Evolutionary conservation across 2,113 vertebrate species (phyloP), one percentile per base, ranked within the genome.

Genomic region (western clawed frog (Xenopus tropicalis)): DNA sequence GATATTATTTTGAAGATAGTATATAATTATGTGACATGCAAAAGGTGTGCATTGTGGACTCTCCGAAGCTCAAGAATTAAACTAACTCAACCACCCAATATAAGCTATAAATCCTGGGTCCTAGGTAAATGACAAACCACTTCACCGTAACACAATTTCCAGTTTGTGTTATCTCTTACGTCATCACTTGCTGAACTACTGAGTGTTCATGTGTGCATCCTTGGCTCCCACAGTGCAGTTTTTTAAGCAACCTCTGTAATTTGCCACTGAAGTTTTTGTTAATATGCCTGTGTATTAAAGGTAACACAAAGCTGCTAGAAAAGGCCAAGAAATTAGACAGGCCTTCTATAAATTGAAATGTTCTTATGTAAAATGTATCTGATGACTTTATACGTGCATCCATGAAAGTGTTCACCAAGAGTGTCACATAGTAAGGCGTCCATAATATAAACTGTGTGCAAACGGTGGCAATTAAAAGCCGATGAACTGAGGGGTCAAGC

Each of bases 371-470:
- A 3, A 78, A 86, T 11, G 82, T 78, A 0, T 85, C 87, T 4
- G 71, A 54, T 0, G 80, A 75, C 70, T 82, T 88, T 23, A 89
- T 92, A 1, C 79, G 86, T 0, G 85, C 79, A 1, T 88, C 89
- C 0, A 88, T 86, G 17, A 96, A 80, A 0, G 92, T 93, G 85
- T 92, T 94, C 13, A 95, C 91, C 82, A 99, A 81, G 64, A 99
- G 91, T 12, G 81, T 91, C 75, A 92, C 80, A 2, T 99, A 98
- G 77, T 98, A 95, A 0, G 97, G 97, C 0, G 95, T 96, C 97
- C 97, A 99, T 8, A 99, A 87, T 0, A 88, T 83, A 22, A 99
- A 96, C 85, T 99, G 97, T 0, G 94, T 83, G 11, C 94, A 95
- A 71, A 99, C 94, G 0, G 95, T 96, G 46, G 93, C 93, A 6